Evolutionary conservation across 2,113 vertebrate species (phyloP).

Genomic region (Oryzias celebensis): DNA sequence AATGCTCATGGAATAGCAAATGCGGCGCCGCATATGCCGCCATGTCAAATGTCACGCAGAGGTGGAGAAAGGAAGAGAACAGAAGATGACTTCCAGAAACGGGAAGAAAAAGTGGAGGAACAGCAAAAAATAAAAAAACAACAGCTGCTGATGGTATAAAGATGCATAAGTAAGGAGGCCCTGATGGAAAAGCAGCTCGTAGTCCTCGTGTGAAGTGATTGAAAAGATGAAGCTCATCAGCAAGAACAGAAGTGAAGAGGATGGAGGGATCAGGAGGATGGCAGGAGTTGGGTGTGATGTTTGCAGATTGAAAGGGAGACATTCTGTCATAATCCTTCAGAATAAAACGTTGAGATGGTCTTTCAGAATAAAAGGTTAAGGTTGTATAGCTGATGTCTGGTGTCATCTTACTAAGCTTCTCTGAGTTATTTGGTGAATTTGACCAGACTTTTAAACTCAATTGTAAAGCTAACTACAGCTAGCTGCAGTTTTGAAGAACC

Average conservation of each 20-base stretch:
- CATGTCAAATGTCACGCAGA: constrained; percentile 31
- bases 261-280: background rate
- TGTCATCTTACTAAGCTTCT: too few species aligned
- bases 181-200: background rate
- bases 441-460: too few species aligned
- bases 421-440: too few species aligned
- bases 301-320: too few species aligned
- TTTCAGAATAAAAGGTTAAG: too few species aligned
- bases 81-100: constrained; percentile 4
- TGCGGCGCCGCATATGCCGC: constrained; percentile 9
- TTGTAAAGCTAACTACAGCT: too few species aligned
- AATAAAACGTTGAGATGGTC: too few species aligned
- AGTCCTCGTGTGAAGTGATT: background rate
- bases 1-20: constrained; percentile 41
- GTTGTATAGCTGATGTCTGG: too few species aligned
- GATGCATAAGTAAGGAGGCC: background rate
- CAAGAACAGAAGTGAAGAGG: background rate
- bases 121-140: background rate
- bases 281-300: too few species aligned
- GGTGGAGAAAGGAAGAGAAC: constrained; percentile 2
- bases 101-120: background rate
- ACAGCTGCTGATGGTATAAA: constrained; percentile 5
- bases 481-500: too few species aligned
- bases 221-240: constrained; percentile 4
- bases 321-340: too few species aligned